Evolutionary conservation across 1,140 invertebrate genomes (phyloP).

Genomic region (Brachionus angularis): DNA sequence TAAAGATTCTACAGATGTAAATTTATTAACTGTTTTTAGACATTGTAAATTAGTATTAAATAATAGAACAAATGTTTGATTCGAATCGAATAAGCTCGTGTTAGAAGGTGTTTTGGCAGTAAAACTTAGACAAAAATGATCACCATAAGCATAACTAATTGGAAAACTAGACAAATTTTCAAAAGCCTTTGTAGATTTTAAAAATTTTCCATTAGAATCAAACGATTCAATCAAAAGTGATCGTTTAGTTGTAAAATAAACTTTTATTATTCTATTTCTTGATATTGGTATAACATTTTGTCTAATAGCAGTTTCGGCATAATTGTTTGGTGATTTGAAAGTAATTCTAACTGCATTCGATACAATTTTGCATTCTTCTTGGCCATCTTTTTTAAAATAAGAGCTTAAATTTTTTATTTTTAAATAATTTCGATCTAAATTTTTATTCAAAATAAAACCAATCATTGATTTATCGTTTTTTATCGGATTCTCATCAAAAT

Average conservation of each 20-base stretch:
- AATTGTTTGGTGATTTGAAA: not conserved
- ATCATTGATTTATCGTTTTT: not conserved
- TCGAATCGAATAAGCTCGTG: not conserved
- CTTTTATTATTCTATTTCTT: constrained; percentile 5
- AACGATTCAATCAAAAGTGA: not conserved
- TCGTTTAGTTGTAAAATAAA: constrained; percentile 8
- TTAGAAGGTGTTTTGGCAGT: not conserved
- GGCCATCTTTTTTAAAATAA: not conserved
- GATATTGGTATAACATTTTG: constrained; percentile 2
- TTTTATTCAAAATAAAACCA: not conserved
- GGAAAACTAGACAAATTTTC: constrained; percentile 30
- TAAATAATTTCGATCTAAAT: constrained; percentile 14
- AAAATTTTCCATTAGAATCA: not conserved
- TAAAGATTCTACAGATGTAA: not conserved
- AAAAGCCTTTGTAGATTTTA: not conserved
- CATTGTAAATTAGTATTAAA: not conserved
- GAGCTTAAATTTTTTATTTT: constrained; percentile 2
- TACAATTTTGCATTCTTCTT: no score
- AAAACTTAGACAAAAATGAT: not conserved
- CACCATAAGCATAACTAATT: not conserved
- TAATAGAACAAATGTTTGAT: not conserved
- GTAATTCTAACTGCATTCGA: not conserved
- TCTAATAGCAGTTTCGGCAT: not conserved
- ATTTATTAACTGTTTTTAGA: constrained; percentile 1
- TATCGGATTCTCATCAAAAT: constrained; percentile 14